Evolutionary conservation across 2,888 invertebrate species (phyloP).

Genomic region (Eueremaeus valkanovi): DNA sequence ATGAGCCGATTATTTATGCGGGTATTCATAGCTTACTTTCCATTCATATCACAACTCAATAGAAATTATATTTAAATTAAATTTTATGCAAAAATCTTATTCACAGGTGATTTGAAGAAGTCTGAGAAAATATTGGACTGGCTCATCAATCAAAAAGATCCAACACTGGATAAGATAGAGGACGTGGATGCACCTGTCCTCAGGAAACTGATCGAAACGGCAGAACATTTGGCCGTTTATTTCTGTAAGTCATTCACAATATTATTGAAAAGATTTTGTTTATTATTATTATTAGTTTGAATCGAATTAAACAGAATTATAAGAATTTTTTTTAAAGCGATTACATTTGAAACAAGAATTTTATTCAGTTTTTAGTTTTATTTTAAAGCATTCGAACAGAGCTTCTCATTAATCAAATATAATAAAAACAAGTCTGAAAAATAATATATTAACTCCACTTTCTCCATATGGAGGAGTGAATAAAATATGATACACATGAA

Average conservation of each 20-base stretch:
- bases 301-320: too few species aligned
- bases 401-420: too few species aligned
- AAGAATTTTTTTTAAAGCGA: not conserved
- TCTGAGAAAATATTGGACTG: constrained; percentile 67
- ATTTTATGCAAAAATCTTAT: not conserved
- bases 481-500: too few species aligned
- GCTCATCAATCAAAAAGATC: constrained; percentile 86
- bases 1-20: constrained; percentile 85
- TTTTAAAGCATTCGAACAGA: too few species aligned
- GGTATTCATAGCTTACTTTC: constrained; percentile 57
- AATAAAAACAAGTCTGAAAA: too few species aligned
- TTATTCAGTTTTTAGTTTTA: too few species aligned
- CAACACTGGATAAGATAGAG: constrained; percentile 83
- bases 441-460: too few species aligned
- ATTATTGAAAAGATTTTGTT: not conserved
- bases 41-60: not conserved
- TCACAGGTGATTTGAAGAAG: constrained; percentile 51
- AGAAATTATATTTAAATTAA: not conserved
- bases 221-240: constrained; percentile 79
- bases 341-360: constrained; percentile 2
- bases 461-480: too few species aligned
- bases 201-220: constrained; percentile 68
- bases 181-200: constrained; percentile 76
- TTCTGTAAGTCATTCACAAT: constrained; percentile 72
- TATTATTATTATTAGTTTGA: constrained; percentile 15